Conservation (phyloP, 2,797 vertebrate genomes). For the Alosa sapidissima region DNA sequence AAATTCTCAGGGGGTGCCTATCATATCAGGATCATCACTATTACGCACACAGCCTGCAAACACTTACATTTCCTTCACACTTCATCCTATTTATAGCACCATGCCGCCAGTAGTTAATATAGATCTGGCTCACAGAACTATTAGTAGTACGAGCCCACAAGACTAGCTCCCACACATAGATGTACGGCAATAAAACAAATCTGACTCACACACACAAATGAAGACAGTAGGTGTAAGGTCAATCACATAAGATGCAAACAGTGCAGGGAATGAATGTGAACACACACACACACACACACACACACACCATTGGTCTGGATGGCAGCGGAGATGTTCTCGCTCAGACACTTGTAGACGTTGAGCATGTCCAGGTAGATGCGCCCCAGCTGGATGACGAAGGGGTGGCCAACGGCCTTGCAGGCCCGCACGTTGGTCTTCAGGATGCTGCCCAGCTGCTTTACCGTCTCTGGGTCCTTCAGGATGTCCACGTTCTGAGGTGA, state of each 20-base stretch:
- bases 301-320: constrained; percentile 94
- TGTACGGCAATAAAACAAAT: too few relatives aligned
- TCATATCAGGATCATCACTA: not conserved
- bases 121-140: not conserved
- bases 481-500: constrained; percentile 92
- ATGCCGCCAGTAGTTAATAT: not conserved
- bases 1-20: not conserved
- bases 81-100: not conserved
- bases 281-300: constrained; percentile 17
- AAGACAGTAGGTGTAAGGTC: not conserved
- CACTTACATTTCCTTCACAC: not conserved
- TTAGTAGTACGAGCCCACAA: not conserved
- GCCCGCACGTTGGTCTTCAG: constrained; percentile 97
- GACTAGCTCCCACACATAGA: not conserved
- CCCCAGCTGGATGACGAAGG: constrained; percentile 97
- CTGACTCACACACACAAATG: not conserved
- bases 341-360: constrained; percentile 99
- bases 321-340: constrained; percentile 98
- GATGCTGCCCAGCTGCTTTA: constrained; percentile 97
- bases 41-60: not conserved
- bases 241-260: not conserved
- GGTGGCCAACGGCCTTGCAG: constrained; percentile 97
- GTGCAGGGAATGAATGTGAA: not conserved
- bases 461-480: constrained; percentile 96
- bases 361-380: constrained; percentile 99